Base-by-base conservation (phyloP, 2,113 vertebrate species). In the Pungitius pungitius region DNA sequence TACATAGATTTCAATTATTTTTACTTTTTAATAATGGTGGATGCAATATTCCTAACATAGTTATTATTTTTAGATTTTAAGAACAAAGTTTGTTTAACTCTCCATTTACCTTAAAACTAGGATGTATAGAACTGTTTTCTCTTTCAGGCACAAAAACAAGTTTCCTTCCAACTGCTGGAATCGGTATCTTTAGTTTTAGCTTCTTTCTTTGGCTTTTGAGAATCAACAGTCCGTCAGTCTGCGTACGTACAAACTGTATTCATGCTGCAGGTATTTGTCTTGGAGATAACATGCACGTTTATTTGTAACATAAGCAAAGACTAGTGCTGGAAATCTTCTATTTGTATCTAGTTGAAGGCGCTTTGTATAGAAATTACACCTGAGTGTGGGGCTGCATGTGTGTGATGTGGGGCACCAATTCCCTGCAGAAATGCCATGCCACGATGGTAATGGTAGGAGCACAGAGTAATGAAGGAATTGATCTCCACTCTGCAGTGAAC, bases 401-500 rank as follows among this genome's bases (percentile, higher is more conserved):
- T 64, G 54, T 69, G 45, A 68, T 66, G 88, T 92, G 13, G 94
- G 91, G 92, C 95, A 94, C 96, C 95, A 95, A 93, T 94, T 96
- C 94, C 93, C 94, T 94, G 93, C 93, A 95, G 95, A 96, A 94
- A 94, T 85, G 93, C 92, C 94, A 94, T 92, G 92, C 91, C 93
- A 92, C 95, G 95, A 96, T 95, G 93, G 94, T 95, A 97, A 96
- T 95, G 95, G 95, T 93, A 92, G 86, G 92, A 94, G 93, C 93
- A 83, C 91, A 94, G 95, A 95, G 95, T 96, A 96, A 96, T 97
- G 96, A 96, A 96, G 95, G 93, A 95, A 97, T 97, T 98, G 97
- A 97, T 98, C 96, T 96, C 92, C 93, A 95, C 94, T 96, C 94
- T 90, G 91, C 94, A 95, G 95, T 95, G 93, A 81, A 83, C 64